Percentiles rank a stretch among this genome's conserved stretches.
Conservation (phyloP, 2,113 vertebrate species). For the Amblyornis subalaris region DNA sequence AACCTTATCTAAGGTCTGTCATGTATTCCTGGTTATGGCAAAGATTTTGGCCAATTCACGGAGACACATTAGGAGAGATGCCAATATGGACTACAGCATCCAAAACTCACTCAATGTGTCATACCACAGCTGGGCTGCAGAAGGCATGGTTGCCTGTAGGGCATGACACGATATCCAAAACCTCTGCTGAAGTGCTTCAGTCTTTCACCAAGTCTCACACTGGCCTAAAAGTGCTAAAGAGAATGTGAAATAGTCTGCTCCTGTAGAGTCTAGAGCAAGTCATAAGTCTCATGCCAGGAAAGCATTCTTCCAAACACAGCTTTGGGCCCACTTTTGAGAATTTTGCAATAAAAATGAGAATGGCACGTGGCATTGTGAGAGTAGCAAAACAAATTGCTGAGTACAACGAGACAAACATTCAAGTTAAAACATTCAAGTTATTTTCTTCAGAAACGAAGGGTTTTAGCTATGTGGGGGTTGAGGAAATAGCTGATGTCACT, state of each 20-base stretch:
- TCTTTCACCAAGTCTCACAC: neutral
- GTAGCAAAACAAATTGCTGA: neutral
- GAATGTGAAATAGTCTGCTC: neutral
- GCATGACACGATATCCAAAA: rapidly evolving
- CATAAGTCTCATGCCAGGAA: neutral
- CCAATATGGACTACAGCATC: neutral
- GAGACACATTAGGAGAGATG: too few species aligned
- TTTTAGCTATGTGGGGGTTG: neutral
- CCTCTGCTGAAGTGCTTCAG: neutral
- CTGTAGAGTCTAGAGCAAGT: neutral
- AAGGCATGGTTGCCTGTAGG: rapidly evolving
- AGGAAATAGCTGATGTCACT: neutral
- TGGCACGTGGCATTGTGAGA: too few species aligned
- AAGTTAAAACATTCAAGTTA: rapidly evolving
- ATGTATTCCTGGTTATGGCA: neutral
- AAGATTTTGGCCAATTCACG: neutral
- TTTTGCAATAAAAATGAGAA: neutral
- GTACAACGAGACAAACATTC: rapidly evolving
- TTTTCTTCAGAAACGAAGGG: neutral
- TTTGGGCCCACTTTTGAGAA: neutral
- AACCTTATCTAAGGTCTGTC: neutral
- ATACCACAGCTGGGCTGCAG: rapidly evolving
- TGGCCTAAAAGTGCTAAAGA: neutral
- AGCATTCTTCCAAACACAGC: neutral
- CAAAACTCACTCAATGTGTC: too few species aligned